Base-by-base conservation (phyloP, 2,888 invertebrate genomes). In the Noctua comes region DNA sequence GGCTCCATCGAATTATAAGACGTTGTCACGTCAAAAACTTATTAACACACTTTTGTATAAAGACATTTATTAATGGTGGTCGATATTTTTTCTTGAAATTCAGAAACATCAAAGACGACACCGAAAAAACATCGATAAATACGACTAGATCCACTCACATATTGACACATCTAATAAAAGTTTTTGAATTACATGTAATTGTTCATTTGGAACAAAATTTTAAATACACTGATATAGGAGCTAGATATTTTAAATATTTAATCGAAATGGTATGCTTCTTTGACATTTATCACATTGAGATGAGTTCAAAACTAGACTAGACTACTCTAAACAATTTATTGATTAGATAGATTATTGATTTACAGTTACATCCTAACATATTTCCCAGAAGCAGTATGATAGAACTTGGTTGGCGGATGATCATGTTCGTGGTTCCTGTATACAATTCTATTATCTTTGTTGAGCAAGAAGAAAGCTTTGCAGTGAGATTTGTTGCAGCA, bases 401-500 rank as follows among this genome's bases (percentile, higher is more conserved):
- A 62, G 48, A 87, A 90, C 57, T 73, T 77, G 4, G 86, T 75
- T 6, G 89, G 89, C 0, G 83, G 74, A 73, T 92, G 92, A 13
- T 86, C 80, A 71, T 92, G 92, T 18, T 79, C 36, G 31, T 82
- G 66, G 13, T 76, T 73, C 11, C 68, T 51, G 16, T 46, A 69
- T 8, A 80, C 7, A 16, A 88, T 65, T 21, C 27, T 46, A 64
- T n/a, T 76, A 46, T 91, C 85, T 1, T 84, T 36, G 1, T 85
- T 82, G 6, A 92, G 83, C 27, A 86, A 88, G 11, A 93, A 68
- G 73, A 89, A 92, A 0, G 90, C 90, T 7, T 88, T 92, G 76
- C 93, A 93, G n/a, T 86, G 84, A 1, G 88, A 72, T 71, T 85
- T 92, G 24, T 84, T 91, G 68, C 93, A 94, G 68, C 90, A 89